These are phyloP conservation scores for Drosophila mimica DNA, from an alignment of 2,888 invertebrate genomes.

Conservation along the genomic window DNA sequence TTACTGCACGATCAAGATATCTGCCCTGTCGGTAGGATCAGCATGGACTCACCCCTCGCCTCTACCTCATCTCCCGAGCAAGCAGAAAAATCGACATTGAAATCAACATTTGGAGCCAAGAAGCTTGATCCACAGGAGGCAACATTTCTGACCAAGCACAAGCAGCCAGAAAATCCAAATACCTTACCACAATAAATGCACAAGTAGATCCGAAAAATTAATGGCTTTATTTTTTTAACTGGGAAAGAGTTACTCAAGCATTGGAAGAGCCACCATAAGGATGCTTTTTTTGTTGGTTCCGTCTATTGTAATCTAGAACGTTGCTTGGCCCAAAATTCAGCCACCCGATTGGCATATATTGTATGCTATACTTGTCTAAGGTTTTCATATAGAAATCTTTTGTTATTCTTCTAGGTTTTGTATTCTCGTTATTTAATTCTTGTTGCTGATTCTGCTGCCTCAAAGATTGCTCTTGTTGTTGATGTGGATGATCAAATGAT, in stretches of 20 bases:
- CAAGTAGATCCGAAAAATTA: conserved; percentile 39
- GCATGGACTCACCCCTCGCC: background rate
- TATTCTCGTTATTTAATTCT: background rate
- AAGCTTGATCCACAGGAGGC: background rate
- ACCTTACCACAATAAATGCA: conserved; percentile 32
- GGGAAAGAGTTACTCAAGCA: background rate
- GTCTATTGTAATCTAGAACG: background rate
- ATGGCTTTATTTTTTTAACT: background rate
- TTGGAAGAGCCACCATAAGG: background rate
- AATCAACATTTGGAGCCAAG: background rate
- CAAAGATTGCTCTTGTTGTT: background rate
- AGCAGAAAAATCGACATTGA: background rate
- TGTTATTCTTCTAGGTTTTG: background rate
- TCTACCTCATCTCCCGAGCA: background rate
- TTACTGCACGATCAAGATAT: conserved; percentile 7
- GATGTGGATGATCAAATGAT: conserved; percentile 1
- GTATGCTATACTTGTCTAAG: conserved; percentile 43
- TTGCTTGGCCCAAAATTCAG: background rate
- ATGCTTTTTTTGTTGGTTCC: background rate
- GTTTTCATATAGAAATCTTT: conserved; percentile 42
- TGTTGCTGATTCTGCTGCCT: background rate
- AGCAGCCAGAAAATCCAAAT: background rate
- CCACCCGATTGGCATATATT: conserved; percentile 13
- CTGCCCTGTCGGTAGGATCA: background rate
- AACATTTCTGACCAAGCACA: background rate